Evolutionary conservation across 2,797 vertebrate species (phyloP).

Genomic region (Malacoraja senta): DNA sequence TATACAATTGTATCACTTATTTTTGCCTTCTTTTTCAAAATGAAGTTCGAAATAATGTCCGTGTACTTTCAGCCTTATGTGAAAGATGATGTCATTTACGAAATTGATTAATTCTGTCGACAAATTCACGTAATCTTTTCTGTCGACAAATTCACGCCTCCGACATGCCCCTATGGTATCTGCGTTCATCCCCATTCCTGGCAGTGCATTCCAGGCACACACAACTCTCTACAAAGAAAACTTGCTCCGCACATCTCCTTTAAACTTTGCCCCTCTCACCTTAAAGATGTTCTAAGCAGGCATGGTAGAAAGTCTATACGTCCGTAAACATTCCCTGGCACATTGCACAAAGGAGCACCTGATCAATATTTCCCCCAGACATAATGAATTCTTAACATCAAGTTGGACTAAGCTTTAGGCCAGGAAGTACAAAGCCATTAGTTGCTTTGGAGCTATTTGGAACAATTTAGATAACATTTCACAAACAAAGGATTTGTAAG

Average conservation of each 20-base stretch:
- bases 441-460: no score
- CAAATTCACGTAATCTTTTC: neutral
- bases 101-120: neutral
- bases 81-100: neutral
- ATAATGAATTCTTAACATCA: neutral
- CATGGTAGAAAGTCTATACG: neutral
- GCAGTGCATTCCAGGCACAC: no score
- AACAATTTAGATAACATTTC: neutral
- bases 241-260: no score
- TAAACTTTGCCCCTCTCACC: no score
- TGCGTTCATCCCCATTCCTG: no score
- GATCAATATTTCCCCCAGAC: neutral
- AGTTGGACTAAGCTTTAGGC: neutral
- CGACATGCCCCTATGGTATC: no score
- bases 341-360: neutral
- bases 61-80: neutral
- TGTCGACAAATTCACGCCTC: neutral
- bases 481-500: neutral
- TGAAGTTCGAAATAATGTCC: neutral
- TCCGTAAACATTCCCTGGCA: neutral
- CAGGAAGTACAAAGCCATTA: neutral
- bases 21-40: neutral
- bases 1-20: neutral
- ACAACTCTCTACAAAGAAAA: no score
- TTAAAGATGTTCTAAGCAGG: neutral